A percentile compares a stretch with the other conserved stretches of the same genome.
These are phyloP conservation scores for Spisula solida DNA, from an alignment of 2,888 invertebrate species.

Conservation along the genomic window DNA sequence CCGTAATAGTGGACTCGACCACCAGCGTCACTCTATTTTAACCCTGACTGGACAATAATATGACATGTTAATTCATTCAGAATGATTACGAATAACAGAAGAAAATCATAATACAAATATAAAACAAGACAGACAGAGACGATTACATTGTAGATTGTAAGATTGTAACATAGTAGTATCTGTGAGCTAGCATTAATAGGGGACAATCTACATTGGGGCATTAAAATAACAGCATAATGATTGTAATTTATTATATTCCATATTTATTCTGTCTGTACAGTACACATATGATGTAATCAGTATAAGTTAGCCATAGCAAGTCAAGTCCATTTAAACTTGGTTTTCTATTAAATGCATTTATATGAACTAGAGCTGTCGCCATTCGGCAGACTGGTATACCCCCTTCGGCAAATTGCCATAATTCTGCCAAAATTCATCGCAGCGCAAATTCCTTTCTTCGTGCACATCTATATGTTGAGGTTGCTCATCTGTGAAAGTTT, in stretches of 20 bases:
- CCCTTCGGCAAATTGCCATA: no score
- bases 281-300: background rate
- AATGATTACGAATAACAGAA: background rate
- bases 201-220: background rate
- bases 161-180: background rate
- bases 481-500: no score
- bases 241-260: background rate
- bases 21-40: no score
- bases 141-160: no score
- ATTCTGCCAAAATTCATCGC: no score
- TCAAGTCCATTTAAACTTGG: background rate
- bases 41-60: no score
- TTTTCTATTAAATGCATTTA: no score
- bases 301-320: background rate
- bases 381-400: no score
- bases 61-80: conserved; percentile 3
- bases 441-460: no score
- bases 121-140: background rate
- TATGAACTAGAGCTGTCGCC: no score
- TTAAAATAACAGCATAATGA: background rate
- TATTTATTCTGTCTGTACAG: background rate
- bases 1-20: no score
- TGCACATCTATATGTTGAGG: no score
- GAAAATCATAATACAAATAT: background rate
- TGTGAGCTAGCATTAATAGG: background rate